Base-by-base conservation (phyloP, 1,140 invertebrate genomes). In the Drosophila setifemur region DNA sequence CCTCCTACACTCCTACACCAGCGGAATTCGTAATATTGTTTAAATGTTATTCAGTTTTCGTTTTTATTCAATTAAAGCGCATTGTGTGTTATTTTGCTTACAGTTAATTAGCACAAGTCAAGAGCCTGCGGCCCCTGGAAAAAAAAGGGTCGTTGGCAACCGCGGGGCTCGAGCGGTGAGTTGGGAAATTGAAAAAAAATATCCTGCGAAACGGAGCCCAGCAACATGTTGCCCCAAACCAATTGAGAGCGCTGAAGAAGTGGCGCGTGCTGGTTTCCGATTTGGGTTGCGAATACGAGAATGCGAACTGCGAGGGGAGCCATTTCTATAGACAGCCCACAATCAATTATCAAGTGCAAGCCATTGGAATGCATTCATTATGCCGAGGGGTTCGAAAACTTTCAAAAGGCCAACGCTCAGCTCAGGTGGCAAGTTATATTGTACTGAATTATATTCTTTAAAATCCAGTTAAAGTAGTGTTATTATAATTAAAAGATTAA, bases 31-130 rank as follows among this genome's bases (percentile, higher is more conserved):
- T 64, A 81, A 81, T 81, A 75, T 64, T 70, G 78, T 73, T 78
- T 77, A 82, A 82, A 82, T 83, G 69, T 63, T 45, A 42, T 73
- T 69, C 61, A 64, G 71, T 54, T 67, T 73, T 78, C 70, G 57
- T 39, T 47, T 31, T 47, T 23, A 86, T 85, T 85, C 81, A 85
- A 85, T 85, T 85, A 85, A 85, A 85, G 66, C 79, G 69, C 45
- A 58, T 64, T 83, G 70, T 60, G 25, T 44, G 44, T 55, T 53
- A 73, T 78, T 57, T 68, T 37, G 49, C 53, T 61, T 58, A 67
- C 70, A 77, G 69, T 83, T 83, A 83, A 83, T 83, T 83, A 83
- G 79, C 74, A 40, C 70, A 54, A 67, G 42, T 48, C 52, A 58
- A 73, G 40, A 45, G 67, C 66, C 58, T 19, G 42, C 28, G 64